Base-by-base conservation (phyloP, 2,113 vertebrate species). In the Calonectris borealis region DNA sequence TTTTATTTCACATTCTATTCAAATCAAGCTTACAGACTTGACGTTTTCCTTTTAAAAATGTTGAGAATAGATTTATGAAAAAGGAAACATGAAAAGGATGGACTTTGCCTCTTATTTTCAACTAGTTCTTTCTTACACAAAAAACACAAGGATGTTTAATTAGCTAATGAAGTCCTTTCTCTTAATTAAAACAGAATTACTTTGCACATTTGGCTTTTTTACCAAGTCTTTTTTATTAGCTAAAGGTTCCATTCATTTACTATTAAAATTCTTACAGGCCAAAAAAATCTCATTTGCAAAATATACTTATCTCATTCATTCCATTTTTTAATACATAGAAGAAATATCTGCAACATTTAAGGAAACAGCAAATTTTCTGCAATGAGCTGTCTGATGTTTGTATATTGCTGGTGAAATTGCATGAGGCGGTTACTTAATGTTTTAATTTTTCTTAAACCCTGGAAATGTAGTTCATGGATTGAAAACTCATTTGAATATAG, bases 391-490 rank as follows among this genome's bases (percentile, higher is more conserved):
- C 52, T 68, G 11, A 42, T 58, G 27, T 62, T 81, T 73, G 7
- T 16, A 16, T 51, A 84, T 66, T 78, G 55, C 25, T 83, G 62
- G 5, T 1, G 0, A 86, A 93, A 83, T 69, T 77, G 19, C 58
- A 85, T 6, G 15, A 85, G 34, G 57, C 1, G 0, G 2, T 72
- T 89, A 32, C 61, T 82, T 48, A 44, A 36, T 61, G 7, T n/a
- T 92, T 75, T 68, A 42, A 57, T 92, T 90, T 94, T 93, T 90
- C 60, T 93, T 79, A 72, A 87, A 86, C 38, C 61, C 19, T 69
- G 65, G n/a, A 79, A 88, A 84, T 31, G 16, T 72, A 6, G 17
- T 64, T 66, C 60, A 48, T 71, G 44, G 27, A 16, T 51, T 79
- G 80, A 78, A 94, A 89, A 54, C 10, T 69, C 69, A 75, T 92